Evolutionary conservation across 2,888 invertebrate species (phyloP).

Genomic region (Lasius fuliginosus): DNA sequence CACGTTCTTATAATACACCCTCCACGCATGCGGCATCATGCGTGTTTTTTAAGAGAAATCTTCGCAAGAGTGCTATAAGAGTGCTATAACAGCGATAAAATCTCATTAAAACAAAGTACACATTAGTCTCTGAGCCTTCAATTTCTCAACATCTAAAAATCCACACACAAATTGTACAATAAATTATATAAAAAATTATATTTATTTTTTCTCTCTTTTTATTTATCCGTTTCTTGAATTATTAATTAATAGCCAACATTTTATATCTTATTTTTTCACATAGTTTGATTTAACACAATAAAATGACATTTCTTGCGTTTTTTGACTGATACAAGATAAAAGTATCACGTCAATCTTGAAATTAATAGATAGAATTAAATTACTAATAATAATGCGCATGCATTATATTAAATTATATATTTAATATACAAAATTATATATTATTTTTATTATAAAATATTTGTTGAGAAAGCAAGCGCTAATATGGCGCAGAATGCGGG

Average conservation of each 20-base stretch:
- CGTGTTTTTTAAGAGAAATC: constrained; percentile 62
- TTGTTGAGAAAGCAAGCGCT: not conserved
- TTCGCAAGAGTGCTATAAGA: constrained; percentile 32
- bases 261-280: not conserved
- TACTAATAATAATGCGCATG: not conserved
- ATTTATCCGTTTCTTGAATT: not conserved
- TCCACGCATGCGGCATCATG: constrained; percentile 21
- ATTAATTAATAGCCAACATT: not conserved
- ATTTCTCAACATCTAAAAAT: not conserved
- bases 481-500: constrained; percentile 16
- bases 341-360: not conserved
- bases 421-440: not conserved
- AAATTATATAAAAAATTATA: not conserved
- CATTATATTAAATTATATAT: not conserved
- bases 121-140: not conserved
- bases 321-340: not conserved
- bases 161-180: not conserved
- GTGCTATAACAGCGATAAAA: not conserved
- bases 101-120: constrained; percentile 18
- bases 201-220: not conserved
- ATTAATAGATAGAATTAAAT: not conserved
- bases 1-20: constrained; percentile 63
- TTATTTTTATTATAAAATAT: not conserved
- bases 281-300: not conserved
- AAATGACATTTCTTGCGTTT: not conserved